Base-by-base conservation (phyloP, 2,113 vertebrate species). In the Fregata magnificens region DNA sequence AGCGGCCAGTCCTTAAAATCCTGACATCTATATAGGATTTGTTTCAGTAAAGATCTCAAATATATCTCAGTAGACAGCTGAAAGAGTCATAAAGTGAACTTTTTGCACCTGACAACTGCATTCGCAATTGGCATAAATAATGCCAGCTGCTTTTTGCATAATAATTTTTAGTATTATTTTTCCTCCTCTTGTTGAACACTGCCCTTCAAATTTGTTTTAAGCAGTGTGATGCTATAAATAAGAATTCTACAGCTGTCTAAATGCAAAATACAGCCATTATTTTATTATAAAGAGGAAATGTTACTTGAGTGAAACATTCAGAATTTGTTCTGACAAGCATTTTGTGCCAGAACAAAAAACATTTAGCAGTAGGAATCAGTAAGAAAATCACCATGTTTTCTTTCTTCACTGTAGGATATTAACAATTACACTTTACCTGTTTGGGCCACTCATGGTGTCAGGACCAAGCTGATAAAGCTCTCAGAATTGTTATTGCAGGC, bases 381-480 rank as follows among this genome's bases (percentile, higher is more conserved):
- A 56, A 72, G 34, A 92, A 93, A 96, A 95, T 95, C 55, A 88
- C 7, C 8, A 26, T 70, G 65, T 87, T 90, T 87, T 94, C 56
- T 93, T 73, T 91, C 59, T 96, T 84, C 78, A 52, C 59, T 88
- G 18, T 53, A 98, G 99, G 98, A 96, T 89, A 97, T 94, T 91
- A 98, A 99, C 97, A 99, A 99, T 96, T 98, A 98, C 95, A 98
- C 98, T 81, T 96, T 98, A 95, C 99, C 99, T 82, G 79, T 82
- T 79, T 99, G 99, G 99, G 98, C 98, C 93, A 98, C 98, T 94
- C 96, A 94, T 50, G 98, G 98, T 16, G 98, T 98, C 44, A 97
- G 98, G 94, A 97, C 95, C 74, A 98, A 98, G 95, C 98, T 99
- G 94, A 91, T 70, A 96, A 96, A 98, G 81, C 97, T 99, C 13